Evolutionary conservation across 2,797 vertebrate genomes (phyloP).

Genomic region (Paguma larvata): DNA sequence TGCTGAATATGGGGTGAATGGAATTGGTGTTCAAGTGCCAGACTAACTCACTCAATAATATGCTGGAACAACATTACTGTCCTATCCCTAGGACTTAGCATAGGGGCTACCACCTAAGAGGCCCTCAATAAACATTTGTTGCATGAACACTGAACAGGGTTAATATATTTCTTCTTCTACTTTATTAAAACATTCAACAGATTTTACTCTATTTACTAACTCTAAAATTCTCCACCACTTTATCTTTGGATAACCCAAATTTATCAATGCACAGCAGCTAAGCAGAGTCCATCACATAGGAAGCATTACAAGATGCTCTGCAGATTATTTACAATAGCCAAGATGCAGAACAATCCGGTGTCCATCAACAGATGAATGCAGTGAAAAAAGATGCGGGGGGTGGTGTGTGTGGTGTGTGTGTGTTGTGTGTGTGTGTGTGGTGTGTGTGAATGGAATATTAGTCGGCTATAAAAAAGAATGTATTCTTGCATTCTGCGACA

Average conservation of each 20-base stretch:
- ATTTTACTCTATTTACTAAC: not conserved
- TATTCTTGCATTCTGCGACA: not conserved
- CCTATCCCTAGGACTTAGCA: not conserved
- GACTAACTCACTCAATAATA: not conserved
- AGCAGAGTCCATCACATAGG: not conserved
- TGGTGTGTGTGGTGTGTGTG: too few relatives aligned
- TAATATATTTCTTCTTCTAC: not conserved
- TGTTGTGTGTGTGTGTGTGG: too few relatives aligned
- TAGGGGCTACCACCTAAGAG: not conserved
- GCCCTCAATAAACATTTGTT: not conserved
- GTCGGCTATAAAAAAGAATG: not conserved
- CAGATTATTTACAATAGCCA: not conserved
- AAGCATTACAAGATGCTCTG: not conserved
- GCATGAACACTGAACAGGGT: not conserved
- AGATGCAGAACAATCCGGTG: not conserved
- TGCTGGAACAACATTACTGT: not conserved
- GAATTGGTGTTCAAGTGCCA: not conserved
- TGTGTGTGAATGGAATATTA: not conserved
- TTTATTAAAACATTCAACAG: not conserved
- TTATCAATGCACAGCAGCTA: not conserved
- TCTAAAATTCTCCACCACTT: not conserved
- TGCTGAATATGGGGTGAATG: not conserved
- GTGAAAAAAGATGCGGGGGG: not conserved
- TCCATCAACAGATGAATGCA: not conserved
- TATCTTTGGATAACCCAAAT: not conserved